Percentiles rank a stretch among this genome's conserved stretches.
Evolutionary conservation across 92 coral and sea anemone genomes (phyloP).

Genomic region (Palythoa heliodiscus): DNA sequence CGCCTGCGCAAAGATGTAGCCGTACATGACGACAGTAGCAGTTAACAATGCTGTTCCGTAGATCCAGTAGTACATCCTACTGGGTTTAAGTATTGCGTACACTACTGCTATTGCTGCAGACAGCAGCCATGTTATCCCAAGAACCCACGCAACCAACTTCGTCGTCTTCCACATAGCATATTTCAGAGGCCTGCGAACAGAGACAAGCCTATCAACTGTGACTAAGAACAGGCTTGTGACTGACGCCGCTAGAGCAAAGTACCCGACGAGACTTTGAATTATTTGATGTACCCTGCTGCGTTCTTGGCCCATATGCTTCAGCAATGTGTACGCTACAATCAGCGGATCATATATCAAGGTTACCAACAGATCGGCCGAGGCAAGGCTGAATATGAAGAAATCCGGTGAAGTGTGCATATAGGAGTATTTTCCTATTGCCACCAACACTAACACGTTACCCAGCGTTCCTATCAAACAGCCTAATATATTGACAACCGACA

Average conservation of each 20-base stretch:
- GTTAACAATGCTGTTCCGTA: background rate
- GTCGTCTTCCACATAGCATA: slow-evolving; percentile 28
- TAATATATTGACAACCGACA: slow-evolving; percentile 29
- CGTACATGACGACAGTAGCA: slow-evolving; percentile 13
- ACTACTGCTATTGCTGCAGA: slow-evolving; percentile 14
- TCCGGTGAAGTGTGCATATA: slow-evolving; percentile 63
- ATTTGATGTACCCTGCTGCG: background rate
- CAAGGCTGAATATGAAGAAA: slow-evolving; percentile 73
- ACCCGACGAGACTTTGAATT: slow-evolving; percentile 45
- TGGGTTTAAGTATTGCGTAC: background rate
- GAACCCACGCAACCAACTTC: slow-evolving; percentile 9
- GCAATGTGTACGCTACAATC: slow-evolving; percentile 35
- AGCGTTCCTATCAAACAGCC: slow-evolving; percentile 54
- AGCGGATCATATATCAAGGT: slow-evolving; percentile 52
- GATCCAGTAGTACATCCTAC: background rate
- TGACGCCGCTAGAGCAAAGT: slow-evolving; percentile 61
- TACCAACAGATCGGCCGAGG: slow-evolving; percentile 62
- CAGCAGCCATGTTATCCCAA: slow-evolving; percentile 26
- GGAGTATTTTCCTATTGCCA: slow-evolving; percentile 51
- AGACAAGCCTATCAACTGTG: slow-evolving; percentile 58
- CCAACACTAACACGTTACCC: slow-evolving; percentile 56
- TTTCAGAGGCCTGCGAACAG: slow-evolving; percentile 25
- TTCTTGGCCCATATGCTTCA: background rate
- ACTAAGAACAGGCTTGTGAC: slow-evolving; percentile 70
- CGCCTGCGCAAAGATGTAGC: slow-evolving; percentile 16